Base-by-base conservation (phyloP, 1,140 invertebrate genomes). In the Ceratina japonica region DNA sequence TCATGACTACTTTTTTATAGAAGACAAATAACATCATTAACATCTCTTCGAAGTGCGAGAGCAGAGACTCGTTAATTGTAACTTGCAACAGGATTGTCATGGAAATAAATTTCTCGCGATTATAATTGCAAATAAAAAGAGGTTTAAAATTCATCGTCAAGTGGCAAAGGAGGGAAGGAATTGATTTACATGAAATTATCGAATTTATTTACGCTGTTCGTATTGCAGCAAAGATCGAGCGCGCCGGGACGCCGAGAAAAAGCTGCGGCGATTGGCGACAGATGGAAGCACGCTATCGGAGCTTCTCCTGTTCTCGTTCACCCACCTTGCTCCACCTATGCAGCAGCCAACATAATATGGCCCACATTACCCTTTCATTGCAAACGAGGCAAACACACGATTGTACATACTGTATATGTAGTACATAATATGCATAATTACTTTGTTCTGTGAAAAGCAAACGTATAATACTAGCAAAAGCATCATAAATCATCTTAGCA, bases 281-380 rank as follows among this genome's bases (percentile, higher is more conserved):
- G 88, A 83, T 89, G 88, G 88, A 77, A 84, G 86, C 88, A 89
- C 88, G 24, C 68, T 64, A 71, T 84, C 64, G 66, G 68, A 13
- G 52, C 71, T 79, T 72, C 66, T 80, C 49, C 20, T 16, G 65
- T 44, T 66, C 65, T 24, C 22, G 16, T 54, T 73, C 51, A 31
- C 56, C 61, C 49, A 72, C 22, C 31, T 20, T 64, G 44, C 65
- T 27, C 65, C 49, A 68, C 65, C 65, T 68, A 52, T 68, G 16
- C 49, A 52, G 15, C 44, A 27, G n/a, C 18, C 31, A 20, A 44
- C 31, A 44, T 20, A 64, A 44, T 16, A 52, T 61, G 31, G 8
- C 2, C 24, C 69, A 10, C 16, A 10, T 1, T 37, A 5, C 31
- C 16, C n/a, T 5, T 27, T 68, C 16, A 7, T 51, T 22, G 1